A percentile compares a stretch with the other conserved stretches of the same genome.
phyloP scores from a whole-genome alignment of 2,888 invertebrate genomes.

The Mechanitis mazaeus region DNA sequence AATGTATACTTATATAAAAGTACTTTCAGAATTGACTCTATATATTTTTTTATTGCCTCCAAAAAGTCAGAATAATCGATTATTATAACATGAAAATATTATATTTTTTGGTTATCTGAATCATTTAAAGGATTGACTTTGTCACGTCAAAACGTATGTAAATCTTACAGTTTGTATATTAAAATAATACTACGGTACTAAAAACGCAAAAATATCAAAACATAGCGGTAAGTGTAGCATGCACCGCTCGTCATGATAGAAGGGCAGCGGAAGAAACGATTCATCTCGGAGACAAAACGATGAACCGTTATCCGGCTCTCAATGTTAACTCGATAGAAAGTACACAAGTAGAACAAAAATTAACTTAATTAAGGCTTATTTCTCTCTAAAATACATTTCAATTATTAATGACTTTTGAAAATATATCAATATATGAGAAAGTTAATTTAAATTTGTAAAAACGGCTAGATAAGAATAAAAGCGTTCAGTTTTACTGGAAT shows the following conservation, averaged over 20 bases:
- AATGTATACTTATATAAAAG: too few relatives aligned
- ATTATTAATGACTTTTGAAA: slow-evolving; percentile 16
- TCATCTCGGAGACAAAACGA: slow-evolving; percentile 57
- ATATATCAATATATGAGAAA: neutral
- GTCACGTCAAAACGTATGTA: too few relatives aligned
- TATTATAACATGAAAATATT: too few relatives aligned
- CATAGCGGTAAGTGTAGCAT: slow-evolving; percentile 11
- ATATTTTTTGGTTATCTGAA: too few relatives aligned
- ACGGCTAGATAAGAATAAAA: slow-evolving; percentile 7
- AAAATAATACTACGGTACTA: too few relatives aligned
- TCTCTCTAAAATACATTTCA: slow-evolving; percentile 18
- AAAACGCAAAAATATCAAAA: slow-evolving; percentile 7
- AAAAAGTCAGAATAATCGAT: too few relatives aligned
- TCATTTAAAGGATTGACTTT: too few relatives aligned
- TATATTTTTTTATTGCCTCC: too few relatives aligned
- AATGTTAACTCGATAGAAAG: slow-evolving; percentile 48
- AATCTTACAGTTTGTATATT: too few relatives aligned
- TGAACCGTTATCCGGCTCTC: slow-evolving; percentile 54
- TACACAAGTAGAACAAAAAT: slow-evolving; percentile 63
- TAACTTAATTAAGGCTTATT: slow-evolving; percentile 59
- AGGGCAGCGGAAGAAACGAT: slow-evolving; percentile 43
- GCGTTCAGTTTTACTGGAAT: neutral
- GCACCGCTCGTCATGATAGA: slow-evolving; percentile 30
- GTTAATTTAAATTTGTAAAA: slow-evolving; percentile 15
- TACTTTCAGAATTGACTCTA: too few relatives aligned